Evolutionary conservation across 2,113 vertebrate species (phyloP).

Genomic region (Budorcas taxicolor): DNA sequence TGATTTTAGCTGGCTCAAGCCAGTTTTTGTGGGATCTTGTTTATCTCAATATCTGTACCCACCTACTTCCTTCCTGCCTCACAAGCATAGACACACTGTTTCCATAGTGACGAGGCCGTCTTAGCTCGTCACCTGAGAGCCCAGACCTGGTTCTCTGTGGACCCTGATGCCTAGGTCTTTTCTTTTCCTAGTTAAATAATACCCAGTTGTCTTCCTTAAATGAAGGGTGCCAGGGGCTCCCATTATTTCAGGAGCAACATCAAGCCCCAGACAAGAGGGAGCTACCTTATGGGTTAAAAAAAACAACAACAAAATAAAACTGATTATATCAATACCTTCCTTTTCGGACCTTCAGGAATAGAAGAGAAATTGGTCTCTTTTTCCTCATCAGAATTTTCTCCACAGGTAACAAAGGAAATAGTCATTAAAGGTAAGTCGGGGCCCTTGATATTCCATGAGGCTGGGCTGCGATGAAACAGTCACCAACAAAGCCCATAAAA

Average conservation of each 20-base stretch:
- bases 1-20: neutral
- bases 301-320: no score
- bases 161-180: neutral
- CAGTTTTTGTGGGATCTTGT: neutral
- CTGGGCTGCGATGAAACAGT: no score
- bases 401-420: no score
- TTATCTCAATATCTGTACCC: accelerated
- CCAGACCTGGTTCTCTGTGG: neutral
- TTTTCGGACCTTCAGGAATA: no score
- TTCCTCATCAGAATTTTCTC: no score
- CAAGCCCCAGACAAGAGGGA: neutral
- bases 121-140: neutral
- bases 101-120: accelerated
- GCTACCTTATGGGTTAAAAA: no score
- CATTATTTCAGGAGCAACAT: neutral
- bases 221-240: neutral
- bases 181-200: neutral
- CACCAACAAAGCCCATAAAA: no score
- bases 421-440: no score
- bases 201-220: neutral
- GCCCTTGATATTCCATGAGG: no score
- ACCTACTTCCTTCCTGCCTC: neutral
- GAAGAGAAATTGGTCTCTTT: no score
- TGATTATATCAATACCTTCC: no score
- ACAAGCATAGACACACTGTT: neutral